Percentiles rank a stretch among this genome's conserved stretches.
Conservation (phyloP, 2,888 invertebrate species). For the Nemapogon koenigi region DNA sequence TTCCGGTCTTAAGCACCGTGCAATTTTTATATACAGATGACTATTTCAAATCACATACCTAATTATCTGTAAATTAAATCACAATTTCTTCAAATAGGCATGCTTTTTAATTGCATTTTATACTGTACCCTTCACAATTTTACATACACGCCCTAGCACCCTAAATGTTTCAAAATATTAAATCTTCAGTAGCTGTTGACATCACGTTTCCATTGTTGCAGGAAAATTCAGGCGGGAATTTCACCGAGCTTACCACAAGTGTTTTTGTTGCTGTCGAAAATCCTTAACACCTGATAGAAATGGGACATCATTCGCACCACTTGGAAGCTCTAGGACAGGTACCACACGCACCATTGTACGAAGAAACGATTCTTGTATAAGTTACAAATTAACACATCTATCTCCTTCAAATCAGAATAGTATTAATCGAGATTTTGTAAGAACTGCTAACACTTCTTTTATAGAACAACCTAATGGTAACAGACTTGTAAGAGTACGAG, state of each 20-base stretch:
- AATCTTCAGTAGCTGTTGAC: neutral
- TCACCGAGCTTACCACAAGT: constrained; percentile 72
- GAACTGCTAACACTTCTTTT: constrained; percentile 55
- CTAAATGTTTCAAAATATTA: too few relatives aligned
- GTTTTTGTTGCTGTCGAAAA: constrained; percentile 52
- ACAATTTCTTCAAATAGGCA: neutral
- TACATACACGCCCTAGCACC: too few relatives aligned
- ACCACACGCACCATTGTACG: constrained; percentile 49
- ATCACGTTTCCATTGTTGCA: constrained; percentile 44
- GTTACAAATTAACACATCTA: constrained; percentile 49
- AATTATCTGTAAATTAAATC: neutral
- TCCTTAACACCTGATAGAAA: constrained; percentile 36
- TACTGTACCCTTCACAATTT: too few relatives aligned
- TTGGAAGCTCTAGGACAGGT: constrained; percentile 49
- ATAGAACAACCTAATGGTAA: constrained; percentile 54
- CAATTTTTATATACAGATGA: neutral
- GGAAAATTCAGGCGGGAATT: constrained; percentile 78
- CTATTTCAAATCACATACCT: neutral
- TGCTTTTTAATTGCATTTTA: neutral
- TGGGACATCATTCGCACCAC: constrained; percentile 48
- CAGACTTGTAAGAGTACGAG: constrained; percentile 32
- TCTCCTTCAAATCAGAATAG: constrained; percentile 54
- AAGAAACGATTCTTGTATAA: constrained; percentile 53
- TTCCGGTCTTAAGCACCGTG: too few relatives aligned
- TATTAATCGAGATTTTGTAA: constrained; percentile 41